A percentile compares a stretch with the other conserved stretches of the same genome.
These are phyloP conservation scores for Tetranychus truncatus DNA, from an alignment of 2,888 invertebrate genomes.

Conservation along the genomic window DNA sequence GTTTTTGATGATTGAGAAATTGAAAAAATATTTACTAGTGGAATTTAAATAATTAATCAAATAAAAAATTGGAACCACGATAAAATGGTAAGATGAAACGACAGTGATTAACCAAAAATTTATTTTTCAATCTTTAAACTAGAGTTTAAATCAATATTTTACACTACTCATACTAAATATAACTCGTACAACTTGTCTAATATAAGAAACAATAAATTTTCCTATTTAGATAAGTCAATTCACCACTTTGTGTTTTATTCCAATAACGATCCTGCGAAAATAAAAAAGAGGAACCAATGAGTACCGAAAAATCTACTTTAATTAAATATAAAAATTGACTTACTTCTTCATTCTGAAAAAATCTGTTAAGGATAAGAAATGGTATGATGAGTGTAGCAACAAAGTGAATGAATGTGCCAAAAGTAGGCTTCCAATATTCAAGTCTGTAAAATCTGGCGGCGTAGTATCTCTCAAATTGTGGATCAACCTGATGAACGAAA, in stretches of 20 bases:
- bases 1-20: too few species aligned
- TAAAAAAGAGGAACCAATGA: background rate
- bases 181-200: background rate
- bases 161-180: background rate
- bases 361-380: background rate
- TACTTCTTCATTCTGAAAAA: background rate
- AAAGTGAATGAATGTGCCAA: conserved; percentile 30
- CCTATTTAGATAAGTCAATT: background rate
- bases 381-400: background rate
- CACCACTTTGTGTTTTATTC: background rate
- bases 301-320: background rate
- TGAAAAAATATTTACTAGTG: too few species aligned
- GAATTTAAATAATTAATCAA: too few species aligned
- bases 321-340: background rate
- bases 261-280: background rate
- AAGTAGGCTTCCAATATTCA: conserved; percentile 49
- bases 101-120: too few species aligned
- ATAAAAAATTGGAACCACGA: too few species aligned
- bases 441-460: conserved; percentile 48
- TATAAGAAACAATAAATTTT: background rate
- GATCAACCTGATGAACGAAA: conserved; percentile 48
- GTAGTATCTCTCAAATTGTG: conserved; percentile 52
- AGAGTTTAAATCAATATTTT: background rate
- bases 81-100: too few species aligned
- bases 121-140: background rate